Evolutionary conservation across 2,888 invertebrate genomes (phyloP).

Genomic region (Phortica okadai): DNA sequence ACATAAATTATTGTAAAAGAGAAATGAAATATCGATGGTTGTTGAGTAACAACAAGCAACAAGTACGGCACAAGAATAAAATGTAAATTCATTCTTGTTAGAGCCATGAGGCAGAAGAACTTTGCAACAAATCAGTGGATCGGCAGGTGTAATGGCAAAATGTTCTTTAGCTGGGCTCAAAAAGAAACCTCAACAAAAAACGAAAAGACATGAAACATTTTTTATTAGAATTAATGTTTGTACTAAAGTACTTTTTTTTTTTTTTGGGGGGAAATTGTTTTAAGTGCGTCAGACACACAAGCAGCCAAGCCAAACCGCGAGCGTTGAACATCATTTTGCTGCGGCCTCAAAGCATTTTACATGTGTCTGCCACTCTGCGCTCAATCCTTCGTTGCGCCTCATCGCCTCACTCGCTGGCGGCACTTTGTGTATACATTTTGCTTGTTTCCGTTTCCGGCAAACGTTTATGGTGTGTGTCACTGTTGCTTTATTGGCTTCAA

Average conservation of each 20-base stretch:
- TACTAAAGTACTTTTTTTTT: conserved; percentile 1
- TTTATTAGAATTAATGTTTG: conserved; percentile 31
- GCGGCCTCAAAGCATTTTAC: neutral
- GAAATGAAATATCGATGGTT: conserved; percentile 44
- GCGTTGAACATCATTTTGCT: neutral
- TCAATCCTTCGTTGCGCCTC: neutral
- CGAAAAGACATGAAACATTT: conserved; percentile 16
- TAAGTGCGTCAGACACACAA: neutral
- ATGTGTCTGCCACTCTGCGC: neutral
- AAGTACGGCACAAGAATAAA: conserved; percentile 4
- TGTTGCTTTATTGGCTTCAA: conserved; percentile 12
- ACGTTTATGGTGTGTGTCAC: conserved; percentile 12
- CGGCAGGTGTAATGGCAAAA: neutral
- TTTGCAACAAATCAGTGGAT: neutral
- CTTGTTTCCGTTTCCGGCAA: conserved; percentile 33
- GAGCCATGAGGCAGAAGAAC: neutral
- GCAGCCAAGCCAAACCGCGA: neutral
- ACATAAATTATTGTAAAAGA: conserved; percentile 62
- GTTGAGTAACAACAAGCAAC: neutral
- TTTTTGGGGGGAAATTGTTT: neutral
- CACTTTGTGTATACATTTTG: conserved; percentile 41
- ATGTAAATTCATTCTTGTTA: neutral
- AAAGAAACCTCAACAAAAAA: conserved; percentile 1
- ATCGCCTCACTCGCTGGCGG: conserved; percentile 7
- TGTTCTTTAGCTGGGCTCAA: neutral